These are phyloP conservation scores for Phyllotis vaccarum DNA, from an alignment of 2,797 vertebrate genomes.

Conservation along the genomic window DNA sequence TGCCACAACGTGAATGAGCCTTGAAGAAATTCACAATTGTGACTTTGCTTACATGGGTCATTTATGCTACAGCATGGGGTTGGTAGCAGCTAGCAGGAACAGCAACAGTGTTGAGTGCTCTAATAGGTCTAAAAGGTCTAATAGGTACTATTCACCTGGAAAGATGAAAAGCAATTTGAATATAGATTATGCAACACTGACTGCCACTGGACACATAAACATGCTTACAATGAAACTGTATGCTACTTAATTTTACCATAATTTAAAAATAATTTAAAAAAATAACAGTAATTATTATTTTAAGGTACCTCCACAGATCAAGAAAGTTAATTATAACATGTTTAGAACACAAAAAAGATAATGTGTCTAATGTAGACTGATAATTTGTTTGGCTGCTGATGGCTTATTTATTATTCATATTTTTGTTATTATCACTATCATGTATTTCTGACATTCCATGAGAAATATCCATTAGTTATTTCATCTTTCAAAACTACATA, in stretches of 20 bases:
- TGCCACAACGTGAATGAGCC: not conserved
- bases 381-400: not conserved
- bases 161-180: not conserved
- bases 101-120: not conserved
- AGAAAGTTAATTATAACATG: not conserved
- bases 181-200: not conserved
- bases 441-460: not conserved
- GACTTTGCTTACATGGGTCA: not conserved
- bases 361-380: rapidly evolving
- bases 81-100: no score
- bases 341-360: not conserved
- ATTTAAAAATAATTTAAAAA: not conserved
- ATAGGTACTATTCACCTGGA: not conserved
- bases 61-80: not conserved
- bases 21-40: not conserved
- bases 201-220: not conserved
- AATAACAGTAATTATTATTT: not conserved
- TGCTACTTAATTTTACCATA: not conserved
- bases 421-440: not conserved
- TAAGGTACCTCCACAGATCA: not conserved
- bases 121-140: not conserved
- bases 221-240: not conserved
- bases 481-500: conserved; percentile 38
- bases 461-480: conserved; percentile 16
- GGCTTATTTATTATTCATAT: not conserved